phyloP scores from a whole-genome alignment of 2,797 vertebrate species.

The Phataginus tricuspis region DNA sequence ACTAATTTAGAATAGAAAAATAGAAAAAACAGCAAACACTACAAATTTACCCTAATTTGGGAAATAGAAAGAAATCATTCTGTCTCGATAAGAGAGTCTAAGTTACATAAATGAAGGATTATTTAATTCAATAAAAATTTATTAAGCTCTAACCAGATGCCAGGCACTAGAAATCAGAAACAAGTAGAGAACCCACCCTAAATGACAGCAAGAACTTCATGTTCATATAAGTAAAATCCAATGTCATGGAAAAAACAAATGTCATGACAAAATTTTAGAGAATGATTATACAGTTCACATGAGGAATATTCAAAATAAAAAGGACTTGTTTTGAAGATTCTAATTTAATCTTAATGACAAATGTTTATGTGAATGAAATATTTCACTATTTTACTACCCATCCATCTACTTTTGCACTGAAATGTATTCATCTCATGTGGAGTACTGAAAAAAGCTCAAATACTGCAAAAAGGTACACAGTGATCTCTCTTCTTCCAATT shows the following conservation, averaged over 20 bases:
- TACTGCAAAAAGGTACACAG: neutral
- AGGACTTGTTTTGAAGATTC: slow-evolving; percentile 35
- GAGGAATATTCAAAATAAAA: slow-evolving; percentile 55
- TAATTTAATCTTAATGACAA: slow-evolving; percentile 39
- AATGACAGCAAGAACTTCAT: slow-evolving; percentile 29
- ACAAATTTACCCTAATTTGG: slow-evolving; percentile 51
- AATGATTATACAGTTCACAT: neutral
- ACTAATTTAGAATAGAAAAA: slow-evolving; percentile 63
- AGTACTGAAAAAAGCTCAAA: slow-evolving; percentile 15
- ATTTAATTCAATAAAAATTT: slow-evolving; percentile 47
- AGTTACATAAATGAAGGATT: slow-evolving; percentile 61
- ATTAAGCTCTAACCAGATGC: slow-evolving; percentile 32
- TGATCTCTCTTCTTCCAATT: neutral
- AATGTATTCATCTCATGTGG: neutral
- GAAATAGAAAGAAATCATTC: slow-evolving; percentile 52
- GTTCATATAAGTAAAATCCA: slow-evolving; percentile 54
- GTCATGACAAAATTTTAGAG: slow-evolving; percentile 18
- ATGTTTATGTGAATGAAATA: slow-evolving; percentile 49
- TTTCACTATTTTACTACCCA: slow-evolving; percentile 18
- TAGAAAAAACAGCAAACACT: neutral
- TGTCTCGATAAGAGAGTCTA: slow-evolving; percentile 22
- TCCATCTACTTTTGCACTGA: neutral
- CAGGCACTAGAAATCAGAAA: slow-evolving; percentile 35
- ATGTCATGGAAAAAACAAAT: slow-evolving; percentile 41
- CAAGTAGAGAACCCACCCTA: slow-evolving; percentile 7